Evolutionary conservation across 2,113 vertebrate species (phyloP).

Genomic region (Chrysemys picta): DNA sequence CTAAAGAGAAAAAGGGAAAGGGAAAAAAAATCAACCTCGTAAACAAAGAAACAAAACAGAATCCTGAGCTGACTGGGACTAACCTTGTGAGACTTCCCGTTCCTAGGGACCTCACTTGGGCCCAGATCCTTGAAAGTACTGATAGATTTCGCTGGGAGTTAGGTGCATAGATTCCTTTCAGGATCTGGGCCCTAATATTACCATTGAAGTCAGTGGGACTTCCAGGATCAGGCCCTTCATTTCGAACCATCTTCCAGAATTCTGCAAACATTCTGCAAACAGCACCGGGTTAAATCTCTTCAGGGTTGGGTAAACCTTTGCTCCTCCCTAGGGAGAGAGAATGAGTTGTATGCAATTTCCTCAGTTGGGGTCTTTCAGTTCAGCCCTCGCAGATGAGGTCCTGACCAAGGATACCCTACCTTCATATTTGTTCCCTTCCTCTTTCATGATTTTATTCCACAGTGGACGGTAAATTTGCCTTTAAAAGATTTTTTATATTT

Average conservation of each 20-base stretch:
- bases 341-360: neutral
- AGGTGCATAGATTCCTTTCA: neutral
- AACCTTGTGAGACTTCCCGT: neutral
- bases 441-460: too few relatives aligned
- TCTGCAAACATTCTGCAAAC: neutral
- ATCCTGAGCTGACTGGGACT: neutral
- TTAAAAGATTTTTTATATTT: too few relatives aligned
- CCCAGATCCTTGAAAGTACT: neutral
- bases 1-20: neutral
- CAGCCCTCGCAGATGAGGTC: neutral
- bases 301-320: neutral
- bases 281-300: neutral
- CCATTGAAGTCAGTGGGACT: neutral
- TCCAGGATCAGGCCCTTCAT: neutral
- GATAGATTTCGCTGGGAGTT: too few relatives aligned
- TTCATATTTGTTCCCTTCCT: too few relatives aligned
- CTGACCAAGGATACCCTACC: too few relatives aligned
- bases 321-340: neutral
- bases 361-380: accelerated
- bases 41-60: neutral
- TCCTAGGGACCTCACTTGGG: accelerated
- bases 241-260: neutral
- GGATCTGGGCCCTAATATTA: neutral
- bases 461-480: too few relatives aligned
- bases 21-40: neutral